These are phyloP conservation scores for Phengaris alcon DNA, from an alignment of 2,888 invertebrate genomes.

Conservation along the genomic window DNA sequence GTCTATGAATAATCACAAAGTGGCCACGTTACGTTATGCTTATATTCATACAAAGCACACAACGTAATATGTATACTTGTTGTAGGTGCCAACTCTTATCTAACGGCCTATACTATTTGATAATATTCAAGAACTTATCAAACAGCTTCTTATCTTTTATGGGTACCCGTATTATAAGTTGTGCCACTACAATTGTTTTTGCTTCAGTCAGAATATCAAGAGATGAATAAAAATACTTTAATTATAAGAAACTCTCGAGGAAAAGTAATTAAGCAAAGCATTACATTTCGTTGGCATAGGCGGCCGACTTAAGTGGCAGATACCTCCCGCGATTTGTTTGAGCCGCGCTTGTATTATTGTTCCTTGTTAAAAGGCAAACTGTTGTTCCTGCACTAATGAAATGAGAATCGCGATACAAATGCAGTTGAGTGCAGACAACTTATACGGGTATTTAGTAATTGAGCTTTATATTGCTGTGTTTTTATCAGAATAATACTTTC, in stretches of 20 bases:
- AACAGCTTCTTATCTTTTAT: too few species aligned
- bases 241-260: constrained; percentile 22
- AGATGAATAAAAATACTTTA: constrained; percentile 24
- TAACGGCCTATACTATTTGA: too few species aligned
- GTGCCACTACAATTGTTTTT: background rate
- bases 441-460: background rate
- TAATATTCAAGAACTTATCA: too few species aligned
- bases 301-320: constrained; percentile 55
- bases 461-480: background rate
- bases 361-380: constrained; percentile 58
- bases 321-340: constrained; percentile 66
- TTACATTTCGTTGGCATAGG: constrained; percentile 51
- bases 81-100: too few species aligned
- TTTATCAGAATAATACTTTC: background rate
- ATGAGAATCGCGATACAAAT: constrained; percentile 50
- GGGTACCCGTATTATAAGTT: background rate
- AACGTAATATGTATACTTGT: too few species aligned
- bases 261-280: constrained; percentile 26
- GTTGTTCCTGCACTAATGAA: constrained; percentile 49
- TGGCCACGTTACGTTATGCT: too few species aligned
- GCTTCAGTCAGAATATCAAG: background rate
- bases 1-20: too few species aligned
- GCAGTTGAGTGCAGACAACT: constrained; percentile 21
- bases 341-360: constrained; percentile 58
- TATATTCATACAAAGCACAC: too few species aligned